Evolutionary conservation across 2,113 vertebrate genomes (phyloP).

Genomic region (Myotis lucifugus): DNA sequence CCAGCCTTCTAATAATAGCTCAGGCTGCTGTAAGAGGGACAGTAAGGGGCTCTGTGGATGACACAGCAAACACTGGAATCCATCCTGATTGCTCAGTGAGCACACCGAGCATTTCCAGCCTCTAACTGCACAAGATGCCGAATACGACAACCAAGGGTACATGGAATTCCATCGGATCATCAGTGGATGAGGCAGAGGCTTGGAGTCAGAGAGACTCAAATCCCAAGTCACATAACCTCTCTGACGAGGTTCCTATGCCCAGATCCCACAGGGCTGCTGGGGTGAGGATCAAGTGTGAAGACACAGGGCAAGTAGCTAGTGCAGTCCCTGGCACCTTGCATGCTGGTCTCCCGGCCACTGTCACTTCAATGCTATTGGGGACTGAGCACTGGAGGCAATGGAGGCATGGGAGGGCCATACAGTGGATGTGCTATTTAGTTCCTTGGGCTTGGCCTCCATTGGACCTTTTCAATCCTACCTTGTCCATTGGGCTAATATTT

Average conservation of each 20-base stretch:
- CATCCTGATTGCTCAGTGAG: not conserved
- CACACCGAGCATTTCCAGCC: not conserved
- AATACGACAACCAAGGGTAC: accelerated
- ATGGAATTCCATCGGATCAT: not conserved
- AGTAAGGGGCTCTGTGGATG: not conserved
- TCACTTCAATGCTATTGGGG: not conserved
- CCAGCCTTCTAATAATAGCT: not conserved
- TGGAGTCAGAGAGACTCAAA: not conserved
- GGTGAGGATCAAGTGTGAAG: not conserved
- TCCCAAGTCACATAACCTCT: not conserved
- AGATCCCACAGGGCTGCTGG: not conserved
- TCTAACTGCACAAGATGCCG: not conserved
- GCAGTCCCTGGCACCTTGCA: accelerated
- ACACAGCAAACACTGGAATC: accelerated
- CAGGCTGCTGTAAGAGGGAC: not conserved
- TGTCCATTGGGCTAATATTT: constrained; percentile 12
- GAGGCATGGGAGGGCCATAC: not conserved
- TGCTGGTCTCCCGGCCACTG: not conserved
- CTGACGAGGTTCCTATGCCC: not conserved
- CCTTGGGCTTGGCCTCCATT: not conserved
- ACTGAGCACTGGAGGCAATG: not conserved
- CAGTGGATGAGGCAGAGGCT: not conserved
- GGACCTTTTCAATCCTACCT: constrained; percentile 26
- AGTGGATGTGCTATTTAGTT: not conserved
- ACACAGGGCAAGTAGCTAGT: accelerated